These are phyloP conservation scores for Orchestia grillus DNA, from an alignment of 1,140 invertebrate species.

Conservation along the genomic window DNA sequence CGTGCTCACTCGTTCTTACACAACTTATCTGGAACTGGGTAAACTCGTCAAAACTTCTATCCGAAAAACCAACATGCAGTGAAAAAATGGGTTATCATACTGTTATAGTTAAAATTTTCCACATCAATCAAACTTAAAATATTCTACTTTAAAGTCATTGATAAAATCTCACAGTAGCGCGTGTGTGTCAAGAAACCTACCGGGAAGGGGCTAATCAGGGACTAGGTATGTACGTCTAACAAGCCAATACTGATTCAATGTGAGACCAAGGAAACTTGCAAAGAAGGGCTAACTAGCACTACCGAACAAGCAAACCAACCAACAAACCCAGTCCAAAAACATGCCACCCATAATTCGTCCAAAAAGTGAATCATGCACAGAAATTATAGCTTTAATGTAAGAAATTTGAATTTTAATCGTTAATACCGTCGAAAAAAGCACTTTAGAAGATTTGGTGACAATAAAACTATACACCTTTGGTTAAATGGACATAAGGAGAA, in stretches of 20 bases:
- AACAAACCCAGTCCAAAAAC: not conserved
- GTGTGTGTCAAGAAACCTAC: too few relatives aligned
- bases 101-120: too few relatives aligned
- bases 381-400: not conserved
- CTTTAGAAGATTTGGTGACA: not conserved
- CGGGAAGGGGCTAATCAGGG: too few relatives aligned
- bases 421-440: not conserved
- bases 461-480: not conserved
- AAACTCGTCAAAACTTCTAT: too few relatives aligned
- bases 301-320: not conserved
- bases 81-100: too few relatives aligned
- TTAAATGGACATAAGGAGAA: not conserved
- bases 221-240: not conserved
- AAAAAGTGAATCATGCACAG: not conserved
- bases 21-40: too few relatives aligned
- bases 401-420: not conserved
- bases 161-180: too few relatives aligned
- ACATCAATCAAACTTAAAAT: too few relatives aligned
- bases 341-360: not conserved
- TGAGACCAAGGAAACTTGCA: not conserved
- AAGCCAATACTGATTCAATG: not conserved
- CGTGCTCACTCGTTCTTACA: too few relatives aligned
- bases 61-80: too few relatives aligned
- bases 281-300: not conserved
- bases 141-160: too few relatives aligned